phyloP scores from a whole-genome alignment of 2,113 vertebrate genomes.

The Erythrolamprus reginae region DNA sequence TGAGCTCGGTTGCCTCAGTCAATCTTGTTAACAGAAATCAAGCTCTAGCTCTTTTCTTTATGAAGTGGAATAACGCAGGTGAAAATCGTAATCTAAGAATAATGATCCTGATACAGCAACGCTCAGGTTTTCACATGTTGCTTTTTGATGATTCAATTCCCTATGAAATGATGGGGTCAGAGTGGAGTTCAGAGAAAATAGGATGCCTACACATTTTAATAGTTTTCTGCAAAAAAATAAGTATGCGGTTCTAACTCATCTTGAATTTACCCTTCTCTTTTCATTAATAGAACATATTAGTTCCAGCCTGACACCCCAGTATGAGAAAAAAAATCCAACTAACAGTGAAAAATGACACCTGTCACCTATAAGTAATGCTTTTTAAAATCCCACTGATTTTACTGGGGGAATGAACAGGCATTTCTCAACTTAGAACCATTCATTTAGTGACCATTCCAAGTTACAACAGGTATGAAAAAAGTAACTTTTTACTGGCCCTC shows the following conservation, averaged over 20 bases:
- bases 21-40: constrained; percentile 21
- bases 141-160: constrained; percentile 19
- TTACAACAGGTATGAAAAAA: neutral
- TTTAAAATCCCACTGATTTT: neutral
- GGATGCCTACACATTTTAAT: neutral
- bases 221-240: neutral
- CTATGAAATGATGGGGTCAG: constrained; percentile 2
- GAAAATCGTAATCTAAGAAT: constrained; percentile 27
- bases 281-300: neutral
- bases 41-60: constrained; percentile 13
- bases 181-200: neutral
- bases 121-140: constrained; percentile 13
- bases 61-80: constrained; percentile 19
- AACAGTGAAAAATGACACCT: neutral
- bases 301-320: neutral
- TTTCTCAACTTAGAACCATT: neutral
- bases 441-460: neutral
- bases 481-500: neutral
- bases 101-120: constrained; percentile 6
- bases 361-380: neutral
- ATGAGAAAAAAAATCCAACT: neutral
- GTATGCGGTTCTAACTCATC: neutral
- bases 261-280: neutral
- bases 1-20: neutral
- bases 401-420: neutral